A percentile compares a stretch with the other conserved stretches of the same genome.
These are phyloP conservation scores for Trachelus stipa DNA, from an alignment of 2,888 invertebrate species.

Conservation along the genomic window DNA sequence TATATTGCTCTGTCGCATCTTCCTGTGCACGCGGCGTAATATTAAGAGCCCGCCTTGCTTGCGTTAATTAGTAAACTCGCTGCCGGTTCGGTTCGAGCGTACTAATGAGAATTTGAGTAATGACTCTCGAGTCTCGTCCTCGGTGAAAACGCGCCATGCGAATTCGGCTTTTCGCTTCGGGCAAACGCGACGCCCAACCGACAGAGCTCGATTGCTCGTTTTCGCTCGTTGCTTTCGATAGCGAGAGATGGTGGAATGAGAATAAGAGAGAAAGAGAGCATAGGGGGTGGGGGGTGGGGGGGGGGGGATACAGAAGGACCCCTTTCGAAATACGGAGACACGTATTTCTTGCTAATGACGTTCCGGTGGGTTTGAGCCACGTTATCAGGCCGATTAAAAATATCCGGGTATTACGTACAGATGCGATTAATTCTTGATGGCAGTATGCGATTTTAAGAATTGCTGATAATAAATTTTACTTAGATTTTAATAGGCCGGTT, in stretches of 20 bases:
- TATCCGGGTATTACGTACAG: neutral
- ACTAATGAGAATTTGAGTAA: conserved; percentile 63
- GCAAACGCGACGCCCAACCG: neutral
- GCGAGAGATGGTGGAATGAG: neutral
- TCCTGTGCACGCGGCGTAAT: conserved; percentile 27
- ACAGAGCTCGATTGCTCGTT: neutral
- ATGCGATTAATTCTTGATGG: neutral
- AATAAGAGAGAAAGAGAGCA: neutral
- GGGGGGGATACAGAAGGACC: neutral
- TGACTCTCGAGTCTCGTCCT: conserved; percentile 51
- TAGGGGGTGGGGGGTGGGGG: neutral
- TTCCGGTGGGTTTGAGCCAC: neutral
- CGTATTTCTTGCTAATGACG: neutral
- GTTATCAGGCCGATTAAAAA: neutral
- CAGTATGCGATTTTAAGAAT: neutral
- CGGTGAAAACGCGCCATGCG: neutral
- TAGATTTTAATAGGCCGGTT: neutral
- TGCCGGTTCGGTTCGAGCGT: conserved; percentile 50
- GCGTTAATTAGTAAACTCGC: conserved; percentile 61
- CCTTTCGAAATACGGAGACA: neutral
- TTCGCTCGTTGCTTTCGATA: neutral
- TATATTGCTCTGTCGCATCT: conserved; percentile 47
- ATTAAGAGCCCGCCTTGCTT: conserved; percentile 50
- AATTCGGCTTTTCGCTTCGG: neutral
- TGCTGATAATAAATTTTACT: neutral